Percentiles rank a stretch among this genome's conserved stretches.
These are phyloP conservation scores for Proteles cristata DNA, from an alignment of 2,113 vertebrate genomes.

Conservation along the genomic window DNA sequence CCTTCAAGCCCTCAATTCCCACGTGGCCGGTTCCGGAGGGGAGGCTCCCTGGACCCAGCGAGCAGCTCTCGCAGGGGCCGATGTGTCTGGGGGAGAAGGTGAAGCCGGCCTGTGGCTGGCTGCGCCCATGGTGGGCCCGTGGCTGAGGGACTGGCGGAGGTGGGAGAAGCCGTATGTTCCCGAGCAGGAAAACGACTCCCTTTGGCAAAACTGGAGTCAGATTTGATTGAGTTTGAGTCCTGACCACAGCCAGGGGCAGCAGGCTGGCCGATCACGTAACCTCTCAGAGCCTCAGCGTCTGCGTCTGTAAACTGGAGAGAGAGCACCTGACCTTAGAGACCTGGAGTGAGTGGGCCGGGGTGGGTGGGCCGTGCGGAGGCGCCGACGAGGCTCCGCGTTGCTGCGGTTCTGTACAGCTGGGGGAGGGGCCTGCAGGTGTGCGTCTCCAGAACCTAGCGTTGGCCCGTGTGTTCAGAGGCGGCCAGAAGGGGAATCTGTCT, in stretches of 20 bases:
- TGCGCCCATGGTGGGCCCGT: not conserved
- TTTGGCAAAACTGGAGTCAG: not conserved
- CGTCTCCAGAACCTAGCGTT: not conserved
- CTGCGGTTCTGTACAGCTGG: not conserved
- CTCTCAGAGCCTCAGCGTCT: not conserved
- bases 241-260: not conserved
- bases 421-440: not conserved
- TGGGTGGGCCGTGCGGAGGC: not conserved
- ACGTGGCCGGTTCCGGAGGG: rapidly evolving
- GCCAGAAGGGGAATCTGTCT: not conserved
- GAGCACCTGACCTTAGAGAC: not conserved
- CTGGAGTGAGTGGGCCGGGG: rapidly evolving
- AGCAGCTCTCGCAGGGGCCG: not conserved
- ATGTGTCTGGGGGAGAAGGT: not conserved
- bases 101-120: not conserved
- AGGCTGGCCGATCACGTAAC: not conserved
- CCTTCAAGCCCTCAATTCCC: not conserved
- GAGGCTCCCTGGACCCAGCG: not conserved
- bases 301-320: not conserved
- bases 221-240: not conserved
- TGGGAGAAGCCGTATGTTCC: not conserved
- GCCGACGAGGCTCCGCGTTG: not conserved
- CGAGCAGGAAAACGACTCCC: not conserved
- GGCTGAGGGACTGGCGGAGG: not conserved
- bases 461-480: not conserved